phyloP scores from a whole-genome alignment of 2,113 vertebrate species.

The Illadopsis cleaveri region DNA sequence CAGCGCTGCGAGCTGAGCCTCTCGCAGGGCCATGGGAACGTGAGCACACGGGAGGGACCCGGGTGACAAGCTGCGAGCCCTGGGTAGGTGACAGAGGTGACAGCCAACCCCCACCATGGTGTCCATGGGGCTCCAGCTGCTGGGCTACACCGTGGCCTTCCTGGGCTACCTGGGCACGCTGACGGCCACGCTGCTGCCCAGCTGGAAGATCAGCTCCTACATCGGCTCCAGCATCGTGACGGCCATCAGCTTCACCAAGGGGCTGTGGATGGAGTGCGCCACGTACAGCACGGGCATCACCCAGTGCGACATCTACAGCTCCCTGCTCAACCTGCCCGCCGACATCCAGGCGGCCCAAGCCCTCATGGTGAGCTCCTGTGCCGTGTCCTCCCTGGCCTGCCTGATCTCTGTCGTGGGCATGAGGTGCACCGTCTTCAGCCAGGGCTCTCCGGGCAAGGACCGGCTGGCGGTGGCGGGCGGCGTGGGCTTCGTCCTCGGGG shows the following conservation, averaged over 20 bases:
- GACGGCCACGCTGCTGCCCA: constrained; percentile 86
- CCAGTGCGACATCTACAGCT: constrained; percentile 96
- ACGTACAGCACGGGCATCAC: constrained; percentile 93
- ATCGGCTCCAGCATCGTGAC: constrained; percentile 94
- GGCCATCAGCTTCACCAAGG: constrained; percentile 85
- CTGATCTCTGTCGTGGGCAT: constrained; percentile 82
- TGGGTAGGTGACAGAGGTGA: neutral
- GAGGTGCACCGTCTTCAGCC: constrained; percentile 91
- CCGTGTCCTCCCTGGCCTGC: constrained; percentile 83
- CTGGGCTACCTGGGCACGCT: constrained; percentile 87
- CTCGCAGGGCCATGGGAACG: neutral
- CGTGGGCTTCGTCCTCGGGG: constrained; percentile 78
- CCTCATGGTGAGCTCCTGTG: constrained; percentile 90
- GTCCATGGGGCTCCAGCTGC: constrained; percentile 85
- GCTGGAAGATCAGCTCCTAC: constrained; percentile 89
- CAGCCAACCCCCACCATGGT: constrained; percentile 74
- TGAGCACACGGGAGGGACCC: neutral
- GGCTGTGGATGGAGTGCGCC: constrained; percentile 98
- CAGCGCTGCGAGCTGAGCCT: neutral
- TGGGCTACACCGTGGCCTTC: constrained; percentile 87
- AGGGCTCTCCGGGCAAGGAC: constrained; percentile 78
- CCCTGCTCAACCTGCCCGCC: constrained; percentile 84
- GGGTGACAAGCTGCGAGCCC: neutral
- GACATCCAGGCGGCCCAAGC: constrained; percentile 90
- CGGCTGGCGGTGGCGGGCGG: constrained; percentile 83